Evolutionary conservation across 2,888 invertebrate genomes (phyloP), one percentile per base, ranked within the genome.

Genomic region (Hoplodrina ambigua): DNA sequence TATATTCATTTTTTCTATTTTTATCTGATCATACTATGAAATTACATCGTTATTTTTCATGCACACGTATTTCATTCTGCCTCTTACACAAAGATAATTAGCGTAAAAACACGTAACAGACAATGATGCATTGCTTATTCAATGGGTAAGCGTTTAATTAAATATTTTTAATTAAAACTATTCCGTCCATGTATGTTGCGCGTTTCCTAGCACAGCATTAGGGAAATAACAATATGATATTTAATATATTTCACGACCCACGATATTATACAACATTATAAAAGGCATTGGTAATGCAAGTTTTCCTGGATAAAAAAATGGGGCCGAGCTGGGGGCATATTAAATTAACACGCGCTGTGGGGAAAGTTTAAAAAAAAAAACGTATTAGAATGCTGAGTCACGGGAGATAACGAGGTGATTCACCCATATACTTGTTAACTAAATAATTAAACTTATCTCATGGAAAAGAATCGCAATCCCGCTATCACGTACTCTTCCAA

Each of bases 11-110:
- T 69, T 69, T 59, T 5, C 5, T 55, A 30, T 54, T 65, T 58
- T 66, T 59, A 72, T 67, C 78, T 72, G 72, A 52, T 72, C 49
- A 2, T 60, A 44, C 25, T 46, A 58, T 54, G n/a, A 75, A 74
- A 69, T 46, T 62, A 20, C 11, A 49, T 57, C 25, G 44, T 53
- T 30, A 76, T 20, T 69, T 54, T 52, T 56, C 33, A 46, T 37
- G 25, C n/a, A 7, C 25, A 49, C 25, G 58, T 50, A 41, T n/a
- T 70, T 33, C 7, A 30, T 49, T 58, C 5, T 25, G 19, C 20
- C 54, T 10, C 44, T 54, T 25, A 67, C n/a, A 25, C 11, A 61
- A 1, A 49, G 33, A 50, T 33, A 75, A 69, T 49, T 41, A 37
- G 20, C 30, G 11, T 41, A 37, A 44, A 19, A 52, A n/a, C 41